These are phyloP conservation scores for Chrysaora quinquecirrha DNA, from an alignment of 30 jellyfish, hydroid and myxozoan species.

Conservation along the genomic window DNA sequence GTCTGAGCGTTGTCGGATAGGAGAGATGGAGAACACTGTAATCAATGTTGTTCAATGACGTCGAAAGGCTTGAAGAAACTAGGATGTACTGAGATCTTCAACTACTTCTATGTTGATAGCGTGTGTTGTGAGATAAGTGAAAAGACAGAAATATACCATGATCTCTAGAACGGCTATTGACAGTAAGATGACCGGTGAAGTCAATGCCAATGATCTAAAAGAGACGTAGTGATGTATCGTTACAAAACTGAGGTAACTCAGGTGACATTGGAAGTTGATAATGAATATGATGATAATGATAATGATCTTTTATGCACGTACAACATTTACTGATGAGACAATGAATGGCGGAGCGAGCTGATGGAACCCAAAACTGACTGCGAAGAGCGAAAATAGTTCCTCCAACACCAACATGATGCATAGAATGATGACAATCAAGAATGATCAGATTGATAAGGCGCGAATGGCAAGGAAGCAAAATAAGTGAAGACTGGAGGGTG, in stretches of 20 bases:
- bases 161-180: neutral
- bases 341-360: slow-evolving; percentile 40
- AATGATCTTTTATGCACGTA: slow-evolving; percentile 19
- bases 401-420: slow-evolving; percentile 34
- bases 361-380: slow-evolving; percentile 46
- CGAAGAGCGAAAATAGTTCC: slow-evolving; percentile 48
- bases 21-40: slow-evolving; percentile 9
- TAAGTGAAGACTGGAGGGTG: slow-evolving; percentile 13
- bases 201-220: neutral
- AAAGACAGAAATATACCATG: neutral
- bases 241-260: too few species aligned
- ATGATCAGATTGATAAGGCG: slow-evolving; percentile 21
- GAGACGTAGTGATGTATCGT: neutral
- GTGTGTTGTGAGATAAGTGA: slow-evolving; percentile 3
- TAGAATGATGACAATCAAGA: slow-evolving; percentile 14
- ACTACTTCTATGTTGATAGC: neutral
- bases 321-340: slow-evolving; percentile 23
- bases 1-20: slow-evolving; percentile 36
- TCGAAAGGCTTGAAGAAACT: slow-evolving; percentile 48
- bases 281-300: neutral
- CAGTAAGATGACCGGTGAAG: slow-evolving; percentile 7
- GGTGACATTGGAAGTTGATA: too few species aligned
- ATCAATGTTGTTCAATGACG: slow-evolving; percentile 28
- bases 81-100: slow-evolving; percentile 14
- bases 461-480: slow-evolving; percentile 25